Conservation (phyloP, 2,113 vertebrate genomes). For the Scophthalmus maximus region DNA sequence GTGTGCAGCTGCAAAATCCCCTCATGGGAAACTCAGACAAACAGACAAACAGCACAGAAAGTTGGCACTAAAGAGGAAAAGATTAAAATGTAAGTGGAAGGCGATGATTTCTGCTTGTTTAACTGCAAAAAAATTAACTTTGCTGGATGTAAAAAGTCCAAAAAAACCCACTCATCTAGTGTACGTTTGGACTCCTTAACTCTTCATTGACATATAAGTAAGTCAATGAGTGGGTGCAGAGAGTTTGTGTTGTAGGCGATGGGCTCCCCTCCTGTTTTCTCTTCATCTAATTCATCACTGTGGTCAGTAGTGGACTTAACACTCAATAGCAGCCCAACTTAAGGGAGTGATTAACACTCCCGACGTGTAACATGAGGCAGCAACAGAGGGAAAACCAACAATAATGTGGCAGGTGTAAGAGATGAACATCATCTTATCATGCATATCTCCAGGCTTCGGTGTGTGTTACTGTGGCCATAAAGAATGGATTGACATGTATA, state of each 20-base stretch:
- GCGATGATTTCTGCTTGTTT: constrained; percentile 2
- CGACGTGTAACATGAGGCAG: not conserved
- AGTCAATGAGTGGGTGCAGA: constrained; percentile 2
- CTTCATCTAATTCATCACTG: constrained; percentile 17
- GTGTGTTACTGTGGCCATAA: not conserved
- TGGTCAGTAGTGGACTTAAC: constrained; percentile 11
- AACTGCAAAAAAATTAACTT: constrained; percentile 7
- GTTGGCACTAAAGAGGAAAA: constrained; percentile 16
- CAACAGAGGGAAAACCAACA: not conserved
- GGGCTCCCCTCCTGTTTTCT: not conserved
- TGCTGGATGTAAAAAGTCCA: not conserved
- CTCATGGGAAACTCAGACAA: constrained; percentile 39
- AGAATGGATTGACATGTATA: constrained; percentile 5
- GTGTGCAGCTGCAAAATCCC: constrained; percentile 46
- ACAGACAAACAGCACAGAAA: constrained; percentile 31
- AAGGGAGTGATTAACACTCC: constrained; percentile 5
- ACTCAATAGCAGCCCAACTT: constrained; percentile 22
- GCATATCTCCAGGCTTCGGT: not conserved
- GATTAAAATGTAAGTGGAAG: not conserved
- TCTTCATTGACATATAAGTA: not conserved
- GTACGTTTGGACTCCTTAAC: not conserved
- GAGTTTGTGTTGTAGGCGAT: constrained; percentile 1
- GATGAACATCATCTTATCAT: constrained; percentile 4
- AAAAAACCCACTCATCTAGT: not conserved
- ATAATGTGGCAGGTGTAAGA: not conserved